A percentile compares a stretch with the other conserved stretches of the same genome.
phyloP scores from a whole-genome alignment of 2,888 invertebrate genomes.

The Rosalia funebris region DNA sequence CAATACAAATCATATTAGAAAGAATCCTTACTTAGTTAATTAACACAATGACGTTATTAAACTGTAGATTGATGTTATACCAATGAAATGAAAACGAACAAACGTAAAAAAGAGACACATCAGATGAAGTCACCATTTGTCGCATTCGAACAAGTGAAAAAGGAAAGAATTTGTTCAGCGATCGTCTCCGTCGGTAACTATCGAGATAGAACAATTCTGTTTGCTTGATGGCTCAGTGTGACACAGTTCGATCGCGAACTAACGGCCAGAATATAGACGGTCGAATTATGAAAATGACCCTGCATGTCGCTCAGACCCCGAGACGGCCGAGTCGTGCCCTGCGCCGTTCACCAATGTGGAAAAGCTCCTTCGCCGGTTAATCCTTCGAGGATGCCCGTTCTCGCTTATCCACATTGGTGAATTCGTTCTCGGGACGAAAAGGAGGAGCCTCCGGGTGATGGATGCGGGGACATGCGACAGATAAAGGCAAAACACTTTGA shows the following conservation, averaged over 20 bases:
- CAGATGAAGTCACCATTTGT: conserved; percentile 38
- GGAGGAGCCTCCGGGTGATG: conserved; percentile 62
- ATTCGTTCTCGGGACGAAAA: conserved; percentile 41
- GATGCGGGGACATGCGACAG: conserved; percentile 64
- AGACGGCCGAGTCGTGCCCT: conserved; percentile 47
- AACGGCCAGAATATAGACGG: conserved; percentile 70
- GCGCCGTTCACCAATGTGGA: conserved; percentile 34
- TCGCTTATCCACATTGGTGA: conserved; percentile 32
- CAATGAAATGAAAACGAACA: too few species aligned
- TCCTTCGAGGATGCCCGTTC: neutral
- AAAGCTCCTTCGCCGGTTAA: neutral
- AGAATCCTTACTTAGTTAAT: too few species aligned
- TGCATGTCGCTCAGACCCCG: conserved; percentile 62
- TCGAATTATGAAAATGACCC: conserved; percentile 71
- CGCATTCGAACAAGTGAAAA: conserved; percentile 23
- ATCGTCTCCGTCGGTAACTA: conserved; percentile 8
- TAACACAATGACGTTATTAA: too few species aligned
- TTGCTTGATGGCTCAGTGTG: conserved; percentile 61
- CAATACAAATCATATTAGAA: too few species aligned
- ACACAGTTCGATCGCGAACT: conserved; percentile 67
- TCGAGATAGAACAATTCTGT: conserved; percentile 56
- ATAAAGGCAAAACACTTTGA: conserved; percentile 66
- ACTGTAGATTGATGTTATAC: too few species aligned
- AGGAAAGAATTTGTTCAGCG: conserved; percentile 11
- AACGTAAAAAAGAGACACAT: conserved; percentile 4